Base-by-base conservation (phyloP, 2,113 vertebrate genomes). In the Psephotus haematonotus region DNA sequence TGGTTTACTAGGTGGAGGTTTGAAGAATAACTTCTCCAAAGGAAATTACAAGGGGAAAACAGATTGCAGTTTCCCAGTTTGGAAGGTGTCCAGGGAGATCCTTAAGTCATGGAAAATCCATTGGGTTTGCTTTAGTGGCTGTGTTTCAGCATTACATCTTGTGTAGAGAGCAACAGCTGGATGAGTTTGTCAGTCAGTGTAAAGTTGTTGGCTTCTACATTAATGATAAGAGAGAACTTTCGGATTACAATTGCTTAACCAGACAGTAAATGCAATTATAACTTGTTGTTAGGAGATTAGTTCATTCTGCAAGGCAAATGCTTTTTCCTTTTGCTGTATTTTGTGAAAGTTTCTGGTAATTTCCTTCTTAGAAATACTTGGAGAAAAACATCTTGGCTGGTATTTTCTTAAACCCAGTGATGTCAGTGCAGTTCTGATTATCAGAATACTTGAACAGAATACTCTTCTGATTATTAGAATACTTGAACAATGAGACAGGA, bases 81-180 rank as follows among this genome's bases (percentile, higher is more conserved):
- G 92, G 93, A 94, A 81, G 33, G 80, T 81, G 35, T 92, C 95
- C 94, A 94, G 81, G 60, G 93, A 93, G 92, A 91, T 96, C 89
- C 95, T 91, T 47, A 82, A 96, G 86, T 96, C 92, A 96, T 57
- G 69, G 79, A 94, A 95, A 92, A 88, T 87, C 90, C 95, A 68
- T 33, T 82, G 92, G 86, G 92, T 89, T 91, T 86, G 80, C 80
- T 86, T 86, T 82, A 90, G 78, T 77, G 74, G 80, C 92, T 92
- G 55, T 78, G 55, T 88, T 93, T 97, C 84, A 95, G 75, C 70
- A 84, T 94, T 94, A 52, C 39, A 65, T 81, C 71, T 95, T 72
- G 43, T 39, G 78, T 16, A 83, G 50, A 92, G 65, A 85, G 46
- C 53, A 95, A 89, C 88, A 94, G 93, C 92, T 97, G 94, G 81